These are phyloP conservation scores for Trinorchestia longiramus DNA, from an alignment of 1,140 invertebrate genomes.

Conservation along the genomic window DNA sequence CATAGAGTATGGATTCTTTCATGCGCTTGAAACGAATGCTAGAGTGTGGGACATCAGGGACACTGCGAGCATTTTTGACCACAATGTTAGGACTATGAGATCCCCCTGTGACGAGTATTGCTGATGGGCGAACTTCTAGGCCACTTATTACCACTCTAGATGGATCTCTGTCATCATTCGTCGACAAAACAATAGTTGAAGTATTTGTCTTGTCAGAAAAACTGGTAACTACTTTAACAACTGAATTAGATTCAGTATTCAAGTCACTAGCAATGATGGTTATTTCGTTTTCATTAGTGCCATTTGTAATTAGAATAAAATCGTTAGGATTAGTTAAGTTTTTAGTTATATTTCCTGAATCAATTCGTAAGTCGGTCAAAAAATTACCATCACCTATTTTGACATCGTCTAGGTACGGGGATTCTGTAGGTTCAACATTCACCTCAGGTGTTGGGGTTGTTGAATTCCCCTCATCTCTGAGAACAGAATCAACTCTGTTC, in stretches of 20 bases:
- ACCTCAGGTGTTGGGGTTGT: not conserved
- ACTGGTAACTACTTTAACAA: constrained; percentile 11
- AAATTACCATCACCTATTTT: not conserved
- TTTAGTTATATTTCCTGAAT: not conserved
- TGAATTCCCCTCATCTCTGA: not conserved
- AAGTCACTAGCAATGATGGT: constrained; percentile 18
- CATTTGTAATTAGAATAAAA: constrained; percentile 45
- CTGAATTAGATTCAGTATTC: not conserved
- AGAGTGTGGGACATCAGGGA: no score
- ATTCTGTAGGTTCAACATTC: not conserved
- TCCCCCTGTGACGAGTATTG: not conserved
- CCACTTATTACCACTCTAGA: constrained; percentile 27
- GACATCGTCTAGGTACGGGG: not conserved
- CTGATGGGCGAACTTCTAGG: not conserved
- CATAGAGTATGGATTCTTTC: not conserved
- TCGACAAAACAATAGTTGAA: not conserved
- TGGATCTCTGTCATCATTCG: constrained; percentile 43
- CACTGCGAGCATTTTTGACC: not conserved
- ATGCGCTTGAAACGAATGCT: not conserved
- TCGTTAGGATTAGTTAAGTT: constrained; percentile 4
- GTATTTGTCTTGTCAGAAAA: not conserved
- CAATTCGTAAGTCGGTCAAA: constrained; percentile 24
- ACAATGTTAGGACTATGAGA: not conserved
- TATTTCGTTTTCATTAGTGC: constrained; percentile 28
- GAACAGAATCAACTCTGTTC: no score